Evolutionary conservation across 2,888 invertebrate species (phyloP).

Genomic region (Sisyra nigra): DNA sequence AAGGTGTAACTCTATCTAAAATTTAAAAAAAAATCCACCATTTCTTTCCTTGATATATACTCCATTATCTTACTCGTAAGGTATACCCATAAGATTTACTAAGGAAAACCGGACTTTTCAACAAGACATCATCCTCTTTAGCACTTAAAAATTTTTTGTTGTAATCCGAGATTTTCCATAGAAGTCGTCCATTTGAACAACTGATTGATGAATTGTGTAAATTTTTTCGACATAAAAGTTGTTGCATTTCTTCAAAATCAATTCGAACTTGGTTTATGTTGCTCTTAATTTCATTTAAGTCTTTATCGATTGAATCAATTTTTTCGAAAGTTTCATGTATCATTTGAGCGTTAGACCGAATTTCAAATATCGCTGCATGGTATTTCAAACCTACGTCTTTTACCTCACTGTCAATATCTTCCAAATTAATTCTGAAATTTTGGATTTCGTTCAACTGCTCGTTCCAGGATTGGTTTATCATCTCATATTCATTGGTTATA

Average conservation of each 20-base stretch:
- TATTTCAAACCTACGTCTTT: constrained; percentile 30
- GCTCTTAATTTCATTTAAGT: constrained; percentile 24
- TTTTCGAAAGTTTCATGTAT: constrained; percentile 34
- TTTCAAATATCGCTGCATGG: constrained; percentile 29
- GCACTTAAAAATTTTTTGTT: constrained; percentile 47
- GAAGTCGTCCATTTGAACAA: constrained; percentile 30
- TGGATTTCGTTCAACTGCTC: constrained; percentile 23
- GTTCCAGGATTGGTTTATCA: constrained; percentile 24
- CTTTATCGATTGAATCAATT: constrained; percentile 30
- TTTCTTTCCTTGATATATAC: neutral
- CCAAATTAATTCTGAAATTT: constrained; percentile 16
- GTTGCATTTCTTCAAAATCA: constrained; percentile 29
- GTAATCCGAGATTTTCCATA: constrained; percentile 57
- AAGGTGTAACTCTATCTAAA: constrained; percentile 46
- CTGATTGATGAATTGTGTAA: constrained; percentile 20
- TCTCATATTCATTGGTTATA: constrained; percentile 24
- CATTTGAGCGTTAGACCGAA: constrained; percentile 31
- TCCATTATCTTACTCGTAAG: constrained; percentile 34
- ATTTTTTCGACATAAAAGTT: constrained; percentile 22
- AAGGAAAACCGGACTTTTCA: constrained; percentile 51
- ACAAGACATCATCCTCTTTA: constrained; percentile 41
- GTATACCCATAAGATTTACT: constrained; percentile 60
- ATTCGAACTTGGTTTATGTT: constrained; percentile 29
- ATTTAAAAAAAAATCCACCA: constrained; percentile 2
- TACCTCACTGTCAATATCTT: constrained; percentile 16